Conservation (phyloP, 2,888 invertebrate genomes). For the Idaea aversata region DNA sequence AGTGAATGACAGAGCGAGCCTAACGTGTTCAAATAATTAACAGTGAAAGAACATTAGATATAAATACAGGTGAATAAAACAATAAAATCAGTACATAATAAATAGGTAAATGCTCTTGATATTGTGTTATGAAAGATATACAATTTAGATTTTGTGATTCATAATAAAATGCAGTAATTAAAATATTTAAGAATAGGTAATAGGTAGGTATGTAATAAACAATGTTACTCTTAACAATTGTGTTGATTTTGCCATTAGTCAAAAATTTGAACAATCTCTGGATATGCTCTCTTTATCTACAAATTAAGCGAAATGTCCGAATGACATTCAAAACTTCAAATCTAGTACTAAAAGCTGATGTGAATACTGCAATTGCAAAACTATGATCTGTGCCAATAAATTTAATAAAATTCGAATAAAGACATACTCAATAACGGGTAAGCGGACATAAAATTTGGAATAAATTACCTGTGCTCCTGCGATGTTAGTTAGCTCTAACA, state of each 20-base stretch:
- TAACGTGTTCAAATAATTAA: slow-evolving; percentile 43
- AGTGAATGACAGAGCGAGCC: slow-evolving; percentile 47
- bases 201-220: slow-evolving; percentile 17
- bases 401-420: slow-evolving; percentile 22
- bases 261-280: slow-evolving; percentile 51
- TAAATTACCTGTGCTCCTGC: slow-evolving; percentile 67
- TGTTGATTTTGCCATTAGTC: slow-evolving; percentile 78
- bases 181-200: slow-evolving; percentile 31
- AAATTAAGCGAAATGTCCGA: slow-evolving; percentile 45
- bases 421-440: slow-evolving; percentile 29
- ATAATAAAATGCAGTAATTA: slow-evolving; percentile 16
- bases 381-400: slow-evolving; percentile 22
- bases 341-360: slow-evolving; percentile 54
- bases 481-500: slow-evolving; percentile 45
- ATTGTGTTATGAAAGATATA: slow-evolving; percentile 35
- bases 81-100: slow-evolving; percentile 43
- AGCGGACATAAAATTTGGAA: slow-evolving; percentile 35
- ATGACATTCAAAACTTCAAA: slow-evolving; percentile 39
- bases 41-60: slow-evolving; percentile 43
- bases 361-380: slow-evolving; percentile 40
- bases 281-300: slow-evolving; percentile 36
- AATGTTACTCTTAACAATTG: slow-evolving; percentile 75
- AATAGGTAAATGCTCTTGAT: slow-evolving; percentile 25
- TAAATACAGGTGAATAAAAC: slow-evolving; percentile 49
- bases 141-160: slow-evolving; percentile 39